phyloP scores from a whole-genome alignment of 2,797 vertebrate species.

The Phataginus tricuspis region DNA sequence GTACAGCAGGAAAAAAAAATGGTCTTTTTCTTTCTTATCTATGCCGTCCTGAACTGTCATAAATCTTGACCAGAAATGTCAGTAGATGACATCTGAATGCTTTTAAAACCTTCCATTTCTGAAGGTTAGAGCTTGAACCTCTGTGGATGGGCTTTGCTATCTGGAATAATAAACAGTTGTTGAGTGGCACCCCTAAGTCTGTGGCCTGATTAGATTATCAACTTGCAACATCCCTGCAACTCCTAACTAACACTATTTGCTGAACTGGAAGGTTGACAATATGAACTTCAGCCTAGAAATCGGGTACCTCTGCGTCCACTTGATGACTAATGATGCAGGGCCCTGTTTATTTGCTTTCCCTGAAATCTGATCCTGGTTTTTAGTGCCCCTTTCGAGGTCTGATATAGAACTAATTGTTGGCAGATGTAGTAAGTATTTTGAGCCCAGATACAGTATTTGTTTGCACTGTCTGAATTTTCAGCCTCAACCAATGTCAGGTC shows the following conservation, averaged over 20 bases:
- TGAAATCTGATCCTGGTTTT: constrained; percentile 90
- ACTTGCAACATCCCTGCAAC: constrained; percentile 75
- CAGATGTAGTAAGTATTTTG: constrained; percentile 90
- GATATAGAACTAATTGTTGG: constrained; percentile 92
- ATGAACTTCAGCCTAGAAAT: constrained; percentile 62
- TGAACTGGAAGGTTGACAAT: constrained; percentile 70
- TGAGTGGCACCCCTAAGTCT: constrained; percentile 68
- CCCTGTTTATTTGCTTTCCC: constrained; percentile 93
- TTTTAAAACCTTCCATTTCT: constrained; percentile 55
- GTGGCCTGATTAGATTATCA: constrained; percentile 65
- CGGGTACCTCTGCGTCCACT: constrained; percentile 73
- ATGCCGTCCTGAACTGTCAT: constrained; percentile 13
- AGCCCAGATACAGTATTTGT: constrained; percentile 92
- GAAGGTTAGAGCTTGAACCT: not conserved
- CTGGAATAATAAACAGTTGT: constrained; percentile 68
- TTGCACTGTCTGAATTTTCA: constrained; percentile 95
- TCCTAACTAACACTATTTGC: constrained; percentile 72
- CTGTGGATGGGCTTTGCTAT: not conserved
- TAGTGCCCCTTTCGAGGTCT: constrained; percentile 83
- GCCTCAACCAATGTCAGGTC: constrained; percentile 91
- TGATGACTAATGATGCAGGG: constrained; percentile 88
- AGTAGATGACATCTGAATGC: constrained; percentile 30
- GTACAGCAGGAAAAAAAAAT: not conserved
- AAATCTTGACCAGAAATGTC: constrained; percentile 49
- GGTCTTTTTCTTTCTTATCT: constrained; percentile 44